phyloP scores from a whole-genome alignment of 2,113 vertebrate species.

The Rhynchopsitta pachyrhyncha region DNA sequence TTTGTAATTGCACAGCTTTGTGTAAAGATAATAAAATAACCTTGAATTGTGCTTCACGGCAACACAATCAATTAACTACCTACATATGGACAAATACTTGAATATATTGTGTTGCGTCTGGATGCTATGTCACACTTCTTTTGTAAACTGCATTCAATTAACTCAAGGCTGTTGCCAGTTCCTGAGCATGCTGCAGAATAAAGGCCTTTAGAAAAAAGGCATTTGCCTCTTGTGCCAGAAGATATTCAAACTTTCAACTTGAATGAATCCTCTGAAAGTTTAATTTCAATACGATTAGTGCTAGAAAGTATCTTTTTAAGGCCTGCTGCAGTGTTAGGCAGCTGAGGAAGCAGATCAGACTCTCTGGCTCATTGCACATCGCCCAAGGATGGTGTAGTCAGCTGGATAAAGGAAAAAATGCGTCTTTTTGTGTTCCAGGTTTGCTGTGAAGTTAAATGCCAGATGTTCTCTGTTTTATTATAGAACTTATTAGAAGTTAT shows the following conservation, averaged over 20 bases:
- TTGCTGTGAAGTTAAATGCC: not conserved
- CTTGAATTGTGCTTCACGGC: conserved; percentile 37
- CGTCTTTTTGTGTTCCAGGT: not conserved
- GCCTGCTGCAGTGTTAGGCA: not conserved
- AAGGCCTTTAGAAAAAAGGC: conserved; percentile 2
- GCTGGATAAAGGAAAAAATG: not conserved
- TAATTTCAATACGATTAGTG: not conserved
- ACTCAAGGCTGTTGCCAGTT: conserved; percentile 45
- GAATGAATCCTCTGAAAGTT: conserved; percentile 14
- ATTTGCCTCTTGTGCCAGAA: conserved; percentile 1
- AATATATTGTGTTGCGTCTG: not conserved
- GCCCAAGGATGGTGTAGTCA: not conserved
- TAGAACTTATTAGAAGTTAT: not conserved
- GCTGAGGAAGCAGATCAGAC: not conserved
- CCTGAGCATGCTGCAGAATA: not conserved
- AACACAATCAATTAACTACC: conserved; percentile 41
- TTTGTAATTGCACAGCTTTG: not conserved
- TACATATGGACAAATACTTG: conserved; percentile 39
- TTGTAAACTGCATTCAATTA: not conserved
- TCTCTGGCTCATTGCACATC: not conserved
- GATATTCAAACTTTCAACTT: conserved; percentile 19
- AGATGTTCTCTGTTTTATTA: not conserved
- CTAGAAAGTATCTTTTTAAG: not conserved
- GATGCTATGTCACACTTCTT: not conserved
- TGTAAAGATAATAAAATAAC: conserved; percentile 37